Conservation (phyloP, 2,797 vertebrate species). For the Nothura maculosa region DNA sequence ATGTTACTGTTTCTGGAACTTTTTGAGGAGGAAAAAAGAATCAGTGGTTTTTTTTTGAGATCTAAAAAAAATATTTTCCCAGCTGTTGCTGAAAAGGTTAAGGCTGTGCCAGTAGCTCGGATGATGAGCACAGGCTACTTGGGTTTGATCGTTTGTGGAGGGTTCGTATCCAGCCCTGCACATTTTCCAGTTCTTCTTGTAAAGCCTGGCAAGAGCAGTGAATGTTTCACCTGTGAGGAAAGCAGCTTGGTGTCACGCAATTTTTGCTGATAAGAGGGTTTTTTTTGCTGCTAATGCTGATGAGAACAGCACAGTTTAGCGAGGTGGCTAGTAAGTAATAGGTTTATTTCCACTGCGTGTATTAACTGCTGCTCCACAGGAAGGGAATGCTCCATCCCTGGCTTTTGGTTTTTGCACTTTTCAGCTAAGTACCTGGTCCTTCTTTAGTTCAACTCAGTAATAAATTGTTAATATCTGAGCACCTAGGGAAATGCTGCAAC, state of each 20-base stretch:
- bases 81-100: conserved; percentile 54
- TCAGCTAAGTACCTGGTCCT: not conserved
- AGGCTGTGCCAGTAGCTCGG: not conserved
- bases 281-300: conserved; percentile 17
- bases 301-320: conserved; percentile 1
- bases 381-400: not conserved
- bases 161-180: not conserved
- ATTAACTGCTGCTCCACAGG: conserved; percentile 5
- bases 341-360: conserved; percentile 30
- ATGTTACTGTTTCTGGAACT: conserved; percentile 7
- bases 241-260: conserved; percentile 40
- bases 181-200: conserved; percentile 13
- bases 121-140: not conserved
- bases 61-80: conserved; percentile 32
- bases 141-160: not conserved
- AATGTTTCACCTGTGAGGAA: conserved; percentile 29
- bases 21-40: conserved; percentile 27
- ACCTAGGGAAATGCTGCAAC: not conserved
- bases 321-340: conserved; percentile 64
- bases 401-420: not conserved
- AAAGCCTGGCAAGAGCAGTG: not conserved
- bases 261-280: conserved; percentile 59
- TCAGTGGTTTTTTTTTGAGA: not conserved
- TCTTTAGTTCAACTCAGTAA: not conserved
- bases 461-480: not conserved